Evolutionary conservation across 2,888 invertebrate species (phyloP), one percentile per base, ranked within the genome.

Genomic region (Hirtodrosophila histrioides): DNA sequence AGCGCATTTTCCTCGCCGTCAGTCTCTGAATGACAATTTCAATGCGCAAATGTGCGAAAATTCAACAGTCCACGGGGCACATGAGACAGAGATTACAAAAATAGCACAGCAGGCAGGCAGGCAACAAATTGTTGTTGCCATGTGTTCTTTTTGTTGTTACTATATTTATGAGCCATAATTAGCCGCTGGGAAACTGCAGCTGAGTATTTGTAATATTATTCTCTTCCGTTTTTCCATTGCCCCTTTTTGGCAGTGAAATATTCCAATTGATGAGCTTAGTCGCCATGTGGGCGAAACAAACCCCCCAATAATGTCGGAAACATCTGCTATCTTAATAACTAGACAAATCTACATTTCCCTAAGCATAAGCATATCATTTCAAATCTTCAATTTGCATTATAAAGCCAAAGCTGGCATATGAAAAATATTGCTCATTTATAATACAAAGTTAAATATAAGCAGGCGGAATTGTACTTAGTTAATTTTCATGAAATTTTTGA

Each of bases 11-110:
- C 46, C 29, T 54, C 23, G 11, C 48, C 40, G 37, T 49, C 66
- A 43, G n/a, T 39, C 53, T 45, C 43, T 45, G 54, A 87, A 69
- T 82, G 82, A 82, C 88, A 88, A 79, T 79, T 75, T 86, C 79
- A 69, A 75, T 87, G 75, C 72, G 57, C 76, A 83, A 86, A 86
- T 86, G 71, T 88, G 88, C 71, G 76, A 85, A 87, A 67, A 78
- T 61, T 67, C 75, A 74, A 63, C 63, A 49, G 49, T 46, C 70
- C 58, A 55, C 46, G 65, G 12, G 63, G 56, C 71, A 56, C 9
- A 43, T 55, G 55, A 40, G 41, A 33, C 36, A 12, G 8, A 39
- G 11, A 58, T 56, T 37, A 50, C 56, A 54, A 62, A 82, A 82
- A 88, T 82, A 81, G 86, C 71, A 39, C 72, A 58, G 62, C 57